Evolutionary conservation across 1,140 invertebrate genomes (phyloP), one percentile per base, ranked within the genome.

Genomic region (Campoletis sonorensis): DNA sequence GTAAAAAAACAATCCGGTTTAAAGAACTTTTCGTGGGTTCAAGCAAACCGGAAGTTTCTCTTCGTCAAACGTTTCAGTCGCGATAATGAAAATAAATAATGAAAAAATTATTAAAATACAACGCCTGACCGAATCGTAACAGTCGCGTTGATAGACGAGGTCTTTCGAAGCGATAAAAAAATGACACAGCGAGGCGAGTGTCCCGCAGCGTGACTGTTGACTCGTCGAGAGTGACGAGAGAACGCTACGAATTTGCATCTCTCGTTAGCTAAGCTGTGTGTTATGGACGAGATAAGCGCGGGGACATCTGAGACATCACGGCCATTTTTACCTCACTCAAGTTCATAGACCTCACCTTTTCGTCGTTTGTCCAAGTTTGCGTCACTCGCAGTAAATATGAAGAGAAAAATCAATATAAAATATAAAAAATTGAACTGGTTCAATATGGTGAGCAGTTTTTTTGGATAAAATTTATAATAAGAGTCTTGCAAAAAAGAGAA

Each of bases 211-310:
- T 64, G 58, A 64, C 58, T 64, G 58, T 64, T 64, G 58, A 26
- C 58, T 64, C 58, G 58, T n/a, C n/a, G n/a, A 23, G 58, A 64
- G 23, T 64, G 58, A 64, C 58, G 58, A 64, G 58, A 64, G 58
- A 64, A 26, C 21, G 58, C 58, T 23, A 64, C 58, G 11, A 64
- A 64, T 64, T 64, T 64, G 58, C 58, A 64, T 64, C 58, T 64
- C 58, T 64, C 58, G n/a, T 23, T 54, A 54, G 18, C 49, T 54
- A 37, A 37, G 13, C 18, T 54, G 49, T 4, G 49, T 54, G 49
- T 54, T 26, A 64, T 4, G 21, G n/a, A 10, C n/a, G 58, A 64
- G 58, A 64, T 64, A 64, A 64, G 58, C 58, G n/a, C 37, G 21
- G 58, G 11, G 58, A 64, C 58, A 26, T 10, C n/a, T 4, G 58